Evolutionary conservation across 2,888 invertebrate genomes (phyloP), one percentile per base, ranked within the genome.

Genomic region (Euspilapteryx auroguttella): DNA sequence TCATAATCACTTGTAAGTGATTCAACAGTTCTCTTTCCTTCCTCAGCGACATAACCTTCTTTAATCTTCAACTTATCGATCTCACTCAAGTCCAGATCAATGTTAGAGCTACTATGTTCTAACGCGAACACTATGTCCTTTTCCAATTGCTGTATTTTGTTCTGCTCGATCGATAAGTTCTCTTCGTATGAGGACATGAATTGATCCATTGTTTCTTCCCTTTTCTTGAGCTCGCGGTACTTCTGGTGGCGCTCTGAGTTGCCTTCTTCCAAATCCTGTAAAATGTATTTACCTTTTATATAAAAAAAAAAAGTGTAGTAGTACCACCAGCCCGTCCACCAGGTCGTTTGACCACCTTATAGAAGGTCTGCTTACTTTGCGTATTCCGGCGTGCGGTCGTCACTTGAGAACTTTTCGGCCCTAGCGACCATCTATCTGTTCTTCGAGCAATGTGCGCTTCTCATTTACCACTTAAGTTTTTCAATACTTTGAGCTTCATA

Each of bases 191-290:
- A 73, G 0, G 78, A 61, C 62, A 89, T 77, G 44, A 91, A 91
- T 11, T 80, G 68, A 40, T 90, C 88, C 81, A 92, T 90, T 1
- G 85, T 84, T 55, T 89, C 87, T 50, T 91, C 92, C 28, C 89
- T 76, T 41, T 87, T 86, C 41, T 86, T 83, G 27, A 91, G 55
- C 45, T 92, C 91, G 23, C 87, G 80, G 47, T 89, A 91, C 50
- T 89, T 90, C 35, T 85, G 83, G 42, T 86, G 87, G 20, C 86
- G 80, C 40, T 89, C 89, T 0, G 84, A 82, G 39, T 83, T 82
- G 10, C 80, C 81, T 45, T 86, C 86, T 46, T 85, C 85, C 3
- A 85, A 53, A 41, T 85, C 83, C 71, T 80, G 36, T n/a, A 42
- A 40, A 22, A 26, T 5, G 8, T 17, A 6, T 17, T 5, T 17